phyloP scores from a whole-genome alignment of 2,888 invertebrate species.

The Apotomis turbidana region DNA sequence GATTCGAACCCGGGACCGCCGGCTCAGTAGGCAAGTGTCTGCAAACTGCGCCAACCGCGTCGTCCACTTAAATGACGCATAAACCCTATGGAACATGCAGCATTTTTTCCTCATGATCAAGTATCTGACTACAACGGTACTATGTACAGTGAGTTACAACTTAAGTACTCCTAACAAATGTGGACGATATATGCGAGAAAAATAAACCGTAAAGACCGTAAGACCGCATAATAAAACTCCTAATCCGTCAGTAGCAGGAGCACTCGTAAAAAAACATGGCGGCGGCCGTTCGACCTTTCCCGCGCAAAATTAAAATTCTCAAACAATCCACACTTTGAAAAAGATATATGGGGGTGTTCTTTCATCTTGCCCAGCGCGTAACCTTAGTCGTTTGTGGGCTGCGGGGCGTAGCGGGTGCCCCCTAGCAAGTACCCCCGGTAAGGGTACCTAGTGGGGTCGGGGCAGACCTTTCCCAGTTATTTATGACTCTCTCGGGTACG shows the following conservation, averaged over 20 bases:
- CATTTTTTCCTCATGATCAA: too few species aligned
- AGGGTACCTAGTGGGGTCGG: slow-evolving; percentile 31
- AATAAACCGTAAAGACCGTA: slow-evolving; percentile 16
- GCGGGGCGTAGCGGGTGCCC: slow-evolving; percentile 48
- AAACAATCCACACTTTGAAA: slow-evolving; percentile 80
- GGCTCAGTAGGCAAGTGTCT: too few species aligned
- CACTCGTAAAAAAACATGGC: slow-evolving; percentile 41
- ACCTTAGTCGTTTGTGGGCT: slow-evolving; percentile 79
- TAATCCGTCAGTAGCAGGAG: slow-evolving; percentile 31
- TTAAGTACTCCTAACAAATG: background rate
- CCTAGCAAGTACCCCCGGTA: slow-evolving; percentile 7
- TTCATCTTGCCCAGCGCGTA: slow-evolving; percentile 77
- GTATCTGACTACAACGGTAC: too few species aligned
- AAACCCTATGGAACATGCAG: too few species aligned
- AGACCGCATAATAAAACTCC: slow-evolving; percentile 33
- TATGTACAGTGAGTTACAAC: too few species aligned
- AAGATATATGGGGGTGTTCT: slow-evolving; percentile 81
- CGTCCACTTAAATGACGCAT: too few species aligned
- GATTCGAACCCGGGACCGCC: too few species aligned
- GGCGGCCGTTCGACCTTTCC: slow-evolving; percentile 46
- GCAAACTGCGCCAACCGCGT: too few species aligned
- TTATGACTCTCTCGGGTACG: slow-evolving; percentile 81
- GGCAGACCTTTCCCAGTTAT: slow-evolving; percentile 74
- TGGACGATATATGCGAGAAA: slow-evolving; percentile 2
- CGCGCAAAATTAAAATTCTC: slow-evolving; percentile 80